A percentile compares a stretch with the other conserved stretches of the same genome.
Conservation (phyloP, 1,140 invertebrate genomes). For the Sycophila sp. region DNA sequence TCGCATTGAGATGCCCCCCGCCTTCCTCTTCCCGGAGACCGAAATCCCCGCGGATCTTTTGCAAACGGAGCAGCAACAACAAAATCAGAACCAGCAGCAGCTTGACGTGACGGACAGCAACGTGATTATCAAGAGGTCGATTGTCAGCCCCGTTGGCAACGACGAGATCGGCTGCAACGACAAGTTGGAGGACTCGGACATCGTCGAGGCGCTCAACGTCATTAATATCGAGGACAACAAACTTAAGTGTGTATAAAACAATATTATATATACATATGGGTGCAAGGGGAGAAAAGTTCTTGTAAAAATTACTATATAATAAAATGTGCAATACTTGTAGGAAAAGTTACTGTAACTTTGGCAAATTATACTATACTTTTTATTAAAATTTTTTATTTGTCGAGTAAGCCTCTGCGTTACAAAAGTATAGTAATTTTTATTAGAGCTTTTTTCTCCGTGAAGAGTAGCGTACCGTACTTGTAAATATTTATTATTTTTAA, state of each 20-base stretch:
- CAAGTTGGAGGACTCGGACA: constrained; percentile 61
- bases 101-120: constrained; percentile 54
- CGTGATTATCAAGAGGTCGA: constrained; percentile 45
- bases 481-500: no score
- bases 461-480: no score
- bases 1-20: constrained; percentile 83
- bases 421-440: no score
- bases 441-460: no score
- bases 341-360: no score
- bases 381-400: no score
- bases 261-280: no score
- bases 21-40: constrained; percentile 82
- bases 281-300: no score
- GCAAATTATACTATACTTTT: no score
- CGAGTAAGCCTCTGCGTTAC: no score
- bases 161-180: constrained; percentile 51
- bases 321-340: no score
- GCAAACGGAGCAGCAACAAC: constrained; percentile 60
- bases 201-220: constrained; percentile 62
- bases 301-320: no score
- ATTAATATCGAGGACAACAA: constrained; percentile 64
- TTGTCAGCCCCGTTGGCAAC: constrained; percentile 36
- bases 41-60: constrained; percentile 72
- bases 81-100: constrained; percentile 41
- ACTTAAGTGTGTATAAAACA: constrained; percentile 60